Conservation (phyloP, 2,113 vertebrate genomes). For the Callipepla californica region DNA sequence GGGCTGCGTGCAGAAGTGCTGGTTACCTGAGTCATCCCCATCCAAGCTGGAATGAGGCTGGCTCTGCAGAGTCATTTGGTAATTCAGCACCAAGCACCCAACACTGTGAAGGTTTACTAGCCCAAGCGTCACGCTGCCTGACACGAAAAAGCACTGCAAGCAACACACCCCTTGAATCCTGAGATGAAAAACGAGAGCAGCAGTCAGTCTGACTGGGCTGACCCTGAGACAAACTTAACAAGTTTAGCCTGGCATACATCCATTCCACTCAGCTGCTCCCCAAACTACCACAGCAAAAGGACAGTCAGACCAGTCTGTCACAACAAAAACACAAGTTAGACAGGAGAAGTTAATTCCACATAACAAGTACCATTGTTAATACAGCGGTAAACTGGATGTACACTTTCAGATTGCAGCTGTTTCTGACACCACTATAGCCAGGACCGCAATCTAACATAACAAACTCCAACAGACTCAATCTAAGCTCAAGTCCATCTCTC, state of each 20-base stretch:
- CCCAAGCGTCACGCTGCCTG: not conserved
- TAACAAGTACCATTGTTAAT: not conserved
- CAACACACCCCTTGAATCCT: not conserved
- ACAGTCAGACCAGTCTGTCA: not conserved
- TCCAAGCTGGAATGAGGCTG: not conserved
- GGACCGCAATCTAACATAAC: not conserved
- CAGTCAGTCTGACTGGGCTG: not conserved
- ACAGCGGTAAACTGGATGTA: not conserved
- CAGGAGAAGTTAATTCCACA: not conserved
- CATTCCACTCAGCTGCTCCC: not conserved
- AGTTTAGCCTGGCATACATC: not conserved
- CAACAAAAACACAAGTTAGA: not conserved
- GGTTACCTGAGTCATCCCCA: not conserved
- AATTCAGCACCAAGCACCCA: not conserved
- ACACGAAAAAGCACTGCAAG: not conserved
- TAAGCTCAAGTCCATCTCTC: not conserved
- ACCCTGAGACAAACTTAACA: not conserved
- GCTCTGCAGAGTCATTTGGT: not conserved
- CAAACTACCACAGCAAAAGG: not conserved
- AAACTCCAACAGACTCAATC: not conserved
- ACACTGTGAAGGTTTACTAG: accelerated
- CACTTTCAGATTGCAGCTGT: not conserved
- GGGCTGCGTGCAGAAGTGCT: not conserved
- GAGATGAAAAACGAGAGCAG: not conserved
- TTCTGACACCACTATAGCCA: not conserved